Evolutionary conservation across 2,888 invertebrate genomes (phyloP).

Genomic region (Xestia ashworthii): DNA sequence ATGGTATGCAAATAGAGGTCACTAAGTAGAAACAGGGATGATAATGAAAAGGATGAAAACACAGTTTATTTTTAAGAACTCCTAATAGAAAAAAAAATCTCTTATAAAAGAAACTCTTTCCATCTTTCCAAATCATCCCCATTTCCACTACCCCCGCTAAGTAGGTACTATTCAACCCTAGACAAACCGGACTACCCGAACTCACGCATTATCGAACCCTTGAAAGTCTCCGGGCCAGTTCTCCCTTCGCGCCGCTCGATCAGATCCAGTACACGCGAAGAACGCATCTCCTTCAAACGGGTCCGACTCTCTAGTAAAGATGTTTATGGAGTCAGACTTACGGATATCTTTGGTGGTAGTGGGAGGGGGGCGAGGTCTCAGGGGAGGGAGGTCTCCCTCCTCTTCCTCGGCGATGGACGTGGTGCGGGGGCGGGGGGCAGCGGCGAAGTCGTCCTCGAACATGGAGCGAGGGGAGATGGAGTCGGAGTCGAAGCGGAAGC

Average conservation of each 20-base stretch:
- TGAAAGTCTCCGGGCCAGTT: constrained; percentile 89
- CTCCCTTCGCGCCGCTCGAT: constrained; percentile 84
- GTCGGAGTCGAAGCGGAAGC: constrained; percentile 87
- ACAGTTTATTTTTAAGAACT: neutral
- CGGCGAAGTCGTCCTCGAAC: constrained; percentile 94
- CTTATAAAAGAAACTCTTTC: neutral
- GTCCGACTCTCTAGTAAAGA: constrained; percentile 96
- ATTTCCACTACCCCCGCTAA: neutral
- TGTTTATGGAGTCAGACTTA: constrained; percentile 97
- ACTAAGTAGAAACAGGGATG: neutral
- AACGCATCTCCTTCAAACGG: constrained; percentile 97
- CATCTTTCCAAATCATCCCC: neutral
- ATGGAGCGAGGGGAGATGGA: constrained; percentile 85
- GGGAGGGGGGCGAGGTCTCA: constrained; percentile 78
- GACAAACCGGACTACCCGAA: constrained; percentile 44
- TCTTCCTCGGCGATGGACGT: constrained; percentile 88
- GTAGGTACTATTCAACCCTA: constrained; percentile 5
- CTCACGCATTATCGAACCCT: constrained; percentile 86
- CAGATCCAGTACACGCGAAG: constrained; percentile 92
- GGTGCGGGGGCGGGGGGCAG: constrained; percentile 81
- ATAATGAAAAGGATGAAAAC: neutral
- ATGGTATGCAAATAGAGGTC: constrained; percentile 35
- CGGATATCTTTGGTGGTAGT: constrained; percentile 92
- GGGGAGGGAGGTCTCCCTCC: constrained; percentile 84
- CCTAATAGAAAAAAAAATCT: neutral